Evolutionary conservation across 2,888 invertebrate genomes (phyloP).

Genomic region (Danaus chrysippus): DNA sequence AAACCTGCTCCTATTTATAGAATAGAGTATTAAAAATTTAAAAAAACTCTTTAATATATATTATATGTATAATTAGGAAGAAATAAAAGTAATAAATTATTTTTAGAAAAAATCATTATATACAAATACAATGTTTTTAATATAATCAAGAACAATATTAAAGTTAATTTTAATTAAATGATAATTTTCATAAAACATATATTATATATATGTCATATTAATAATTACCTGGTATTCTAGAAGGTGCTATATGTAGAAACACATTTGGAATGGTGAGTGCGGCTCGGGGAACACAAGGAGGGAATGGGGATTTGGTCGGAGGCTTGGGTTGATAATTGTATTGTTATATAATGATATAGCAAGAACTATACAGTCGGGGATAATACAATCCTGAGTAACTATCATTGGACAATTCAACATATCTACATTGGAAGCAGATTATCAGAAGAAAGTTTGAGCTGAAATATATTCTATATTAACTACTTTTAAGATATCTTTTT

Average conservation of each 20-base stretch:
- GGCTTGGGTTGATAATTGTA: slow-evolving; percentile 37
- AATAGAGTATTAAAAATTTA: background rate
- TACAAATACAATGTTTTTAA: background rate
- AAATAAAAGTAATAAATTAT: background rate
- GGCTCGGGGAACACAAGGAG: slow-evolving; percentile 54
- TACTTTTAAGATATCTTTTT: no score
- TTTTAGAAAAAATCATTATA: background rate
- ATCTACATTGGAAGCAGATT: no score
- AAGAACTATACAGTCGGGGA: no score
- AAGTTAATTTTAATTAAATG: background rate
- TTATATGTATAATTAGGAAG: background rate
- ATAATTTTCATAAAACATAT: no score
- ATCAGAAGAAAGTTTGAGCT: no score
- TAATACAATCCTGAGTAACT: no score
- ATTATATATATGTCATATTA: no score
- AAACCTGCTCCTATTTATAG: slow-evolving; percentile 53
- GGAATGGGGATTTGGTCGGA: slow-evolving; percentile 40
- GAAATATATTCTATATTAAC: no score
- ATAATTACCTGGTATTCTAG: slow-evolving; percentile 54
- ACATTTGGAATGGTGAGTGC: slow-evolving; percentile 59
- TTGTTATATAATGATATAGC: background rate
- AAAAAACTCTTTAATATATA: background rate
- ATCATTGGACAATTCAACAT: no score
- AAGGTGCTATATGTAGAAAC: slow-evolving; percentile 59
- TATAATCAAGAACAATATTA: background rate